These are phyloP conservation scores for Temnothorax curvispinosus DNA, from an alignment of 1,140 invertebrate genomes.

Conservation along the genomic window DNA sequence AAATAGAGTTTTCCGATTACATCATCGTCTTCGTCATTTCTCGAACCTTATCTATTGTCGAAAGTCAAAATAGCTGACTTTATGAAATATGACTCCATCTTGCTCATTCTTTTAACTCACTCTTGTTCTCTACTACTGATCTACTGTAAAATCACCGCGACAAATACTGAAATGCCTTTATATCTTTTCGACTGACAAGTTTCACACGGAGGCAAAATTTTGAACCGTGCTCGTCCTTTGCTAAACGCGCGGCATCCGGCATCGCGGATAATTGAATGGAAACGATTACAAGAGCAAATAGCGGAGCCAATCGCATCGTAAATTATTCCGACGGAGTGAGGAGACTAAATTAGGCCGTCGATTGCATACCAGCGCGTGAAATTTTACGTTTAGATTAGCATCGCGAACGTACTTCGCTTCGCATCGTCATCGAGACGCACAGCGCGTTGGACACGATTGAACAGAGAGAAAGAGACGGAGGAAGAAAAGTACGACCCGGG, in stretches of 20 bases:
- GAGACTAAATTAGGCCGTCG: conserved; percentile 20
- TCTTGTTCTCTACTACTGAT: not conserved
- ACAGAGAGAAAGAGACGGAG: not conserved
- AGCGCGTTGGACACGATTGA: not conserved
- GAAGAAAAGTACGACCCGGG: not conserved
- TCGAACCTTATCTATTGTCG: not conserved
- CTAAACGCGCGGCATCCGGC: not conserved
- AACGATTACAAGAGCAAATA: conserved; percentile 4
- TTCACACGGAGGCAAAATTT: not conserved
- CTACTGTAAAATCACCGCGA: not conserved
- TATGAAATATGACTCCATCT: not conserved
- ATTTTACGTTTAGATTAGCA: conserved; percentile 40
- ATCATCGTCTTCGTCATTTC: not conserved
- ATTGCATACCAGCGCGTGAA: conserved; percentile 9
- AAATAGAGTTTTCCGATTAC: not conserved
- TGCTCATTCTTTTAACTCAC: not conserved
- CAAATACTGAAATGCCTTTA: not conserved
- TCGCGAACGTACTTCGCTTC: not conserved
- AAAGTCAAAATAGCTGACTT: not conserved
- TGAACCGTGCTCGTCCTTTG: not conserved
- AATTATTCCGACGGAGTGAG: conserved; percentile 18
- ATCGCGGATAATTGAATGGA: not conserved
- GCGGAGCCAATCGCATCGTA: not conserved
- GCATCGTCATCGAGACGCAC: conserved; percentile 12
- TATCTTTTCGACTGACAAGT: not conserved